These are phyloP conservation scores for Artibeus lituratus DNA, from an alignment of 2,797 vertebrate genomes.

Conservation along the genomic window DNA sequence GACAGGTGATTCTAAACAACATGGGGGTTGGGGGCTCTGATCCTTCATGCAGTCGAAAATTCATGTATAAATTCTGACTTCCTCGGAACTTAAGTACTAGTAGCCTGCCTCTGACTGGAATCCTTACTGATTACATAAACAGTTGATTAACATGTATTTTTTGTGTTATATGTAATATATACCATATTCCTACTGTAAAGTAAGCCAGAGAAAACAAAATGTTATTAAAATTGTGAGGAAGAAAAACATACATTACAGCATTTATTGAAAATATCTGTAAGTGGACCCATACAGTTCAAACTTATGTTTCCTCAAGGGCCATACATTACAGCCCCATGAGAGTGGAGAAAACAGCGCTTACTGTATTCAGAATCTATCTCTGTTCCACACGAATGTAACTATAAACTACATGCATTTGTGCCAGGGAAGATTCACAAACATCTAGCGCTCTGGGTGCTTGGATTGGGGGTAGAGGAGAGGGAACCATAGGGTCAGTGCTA, in stretches of 20 bases:
- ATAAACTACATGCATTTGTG: background rate
- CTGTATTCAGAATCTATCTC: rapidly evolving
- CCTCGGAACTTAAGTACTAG: background rate
- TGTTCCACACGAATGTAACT: rapidly evolving
- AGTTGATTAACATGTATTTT: background rate
- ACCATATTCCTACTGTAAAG: background rate
- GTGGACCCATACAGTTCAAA: background rate
- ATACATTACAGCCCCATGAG: background rate
- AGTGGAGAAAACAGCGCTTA: background rate
- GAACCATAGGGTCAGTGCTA: background rate
- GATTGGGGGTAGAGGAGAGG: background rate
- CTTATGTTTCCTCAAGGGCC: background rate
- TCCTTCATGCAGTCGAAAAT: background rate
- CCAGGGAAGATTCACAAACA: background rate
- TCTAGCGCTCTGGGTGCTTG: background rate
- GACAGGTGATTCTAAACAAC: background rate
- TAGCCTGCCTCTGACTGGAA: background rate
- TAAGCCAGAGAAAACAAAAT: background rate
- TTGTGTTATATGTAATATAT: background rate
- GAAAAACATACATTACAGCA: background rate
- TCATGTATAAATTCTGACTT: background rate
- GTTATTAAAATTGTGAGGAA: background rate
- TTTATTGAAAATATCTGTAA: background rate
- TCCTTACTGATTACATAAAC: background rate
- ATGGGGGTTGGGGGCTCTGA: background rate